Evolutionary conservation across 2,797 vertebrate genomes (phyloP), one percentile per base, ranked within the genome.

Genomic region (Hemibagrus guttatus): DNA sequence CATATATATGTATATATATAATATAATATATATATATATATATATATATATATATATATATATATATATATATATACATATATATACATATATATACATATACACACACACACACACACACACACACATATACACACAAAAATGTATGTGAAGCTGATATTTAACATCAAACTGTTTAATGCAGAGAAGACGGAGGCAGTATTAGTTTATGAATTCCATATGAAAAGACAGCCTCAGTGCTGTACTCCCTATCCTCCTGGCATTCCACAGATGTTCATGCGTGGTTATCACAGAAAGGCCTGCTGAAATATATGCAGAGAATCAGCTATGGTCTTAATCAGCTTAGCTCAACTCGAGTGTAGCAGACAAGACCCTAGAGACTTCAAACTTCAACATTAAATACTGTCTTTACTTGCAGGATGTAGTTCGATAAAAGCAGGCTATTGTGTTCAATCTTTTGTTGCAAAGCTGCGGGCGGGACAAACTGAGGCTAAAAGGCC

Each of bases 201-300:
- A 63, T 78, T 66, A 86, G 81, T 88, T 86, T 79, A 83, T 78
- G 64, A 84, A 56, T 23, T 35, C 46, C 76, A 74, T 66, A 68
- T 76, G 56, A 81, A 84, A 81, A 84, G 54, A 8, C 86, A 59
- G 31, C 14, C 81, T 46, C 59, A 58, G 56, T 85, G 59, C 61
- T 79, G 59, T 76, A 87, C 87, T 90, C 85, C 83, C 83, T 72
- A 17, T 16, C 74, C 64, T 81, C 78, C 63, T 74, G 54, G 74
- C 49, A 84, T 87, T 89, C 87, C 54, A 86, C 84, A 85, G 82
- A 88, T 85, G 80, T 85, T 83, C 79, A 69, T 68, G 74, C 63
- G 61, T 28, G 63, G 71, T 86, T 86, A 85, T 88, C 86, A 85
- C 42, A 75, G 82, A 75, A 88, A 88, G 81, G 82, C 69, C 84